phyloP scores from a whole-genome alignment of 2,888 invertebrate species.

The Drosophila sordidapex region DNA sequence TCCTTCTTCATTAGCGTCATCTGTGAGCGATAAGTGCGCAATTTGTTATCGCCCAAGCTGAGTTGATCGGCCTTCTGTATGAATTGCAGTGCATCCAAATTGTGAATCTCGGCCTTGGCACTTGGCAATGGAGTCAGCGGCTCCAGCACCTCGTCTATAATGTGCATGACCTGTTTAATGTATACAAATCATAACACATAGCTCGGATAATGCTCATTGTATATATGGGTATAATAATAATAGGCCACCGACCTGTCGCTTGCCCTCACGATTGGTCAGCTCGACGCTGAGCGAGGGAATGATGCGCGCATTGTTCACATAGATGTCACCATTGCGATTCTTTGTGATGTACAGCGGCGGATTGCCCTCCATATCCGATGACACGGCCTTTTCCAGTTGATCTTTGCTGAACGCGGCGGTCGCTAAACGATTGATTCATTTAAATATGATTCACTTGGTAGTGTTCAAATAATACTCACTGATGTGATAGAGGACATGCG shows the following conservation, averaged over 20 bases:
- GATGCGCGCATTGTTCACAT: slow-evolving; percentile 94
- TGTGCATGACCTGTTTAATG: slow-evolving; percentile 90
- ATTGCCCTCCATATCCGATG: slow-evolving; percentile 93
- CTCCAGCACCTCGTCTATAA: slow-evolving; percentile 94
- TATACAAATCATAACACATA: not conserved
- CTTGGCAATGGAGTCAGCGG: slow-evolving; percentile 89
- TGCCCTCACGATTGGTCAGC: slow-evolving; percentile 87
- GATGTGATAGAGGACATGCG: slow-evolving; percentile 91
- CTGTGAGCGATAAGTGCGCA: slow-evolving; percentile 89
- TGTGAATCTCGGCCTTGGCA: slow-evolving; percentile 88
- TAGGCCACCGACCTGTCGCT: slow-evolving; percentile 87
- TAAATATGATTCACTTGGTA: slow-evolving; percentile 16
- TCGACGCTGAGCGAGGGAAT: slow-evolving; percentile 89
- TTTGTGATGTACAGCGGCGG: slow-evolving; percentile 94
- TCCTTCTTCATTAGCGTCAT: slow-evolving; percentile 90
- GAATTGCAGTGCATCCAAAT: slow-evolving; percentile 93
- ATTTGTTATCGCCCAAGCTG: slow-evolving; percentile 88
- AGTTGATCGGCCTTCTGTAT: slow-evolving; percentile 91
- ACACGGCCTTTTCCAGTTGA: slow-evolving; percentile 86
- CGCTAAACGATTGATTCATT: slow-evolving; percentile 86
- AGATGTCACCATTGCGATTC: slow-evolving; percentile 89
- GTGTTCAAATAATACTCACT: slow-evolving; percentile 87
- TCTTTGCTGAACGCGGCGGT: slow-evolving; percentile 91
- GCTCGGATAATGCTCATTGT: not conserved
- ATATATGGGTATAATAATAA: not conserved